Evolutionary conservation across 2,113 vertebrate species (phyloP), one percentile per base, ranked within the genome.

Genomic region (Amblyornis subalaris): DNA sequence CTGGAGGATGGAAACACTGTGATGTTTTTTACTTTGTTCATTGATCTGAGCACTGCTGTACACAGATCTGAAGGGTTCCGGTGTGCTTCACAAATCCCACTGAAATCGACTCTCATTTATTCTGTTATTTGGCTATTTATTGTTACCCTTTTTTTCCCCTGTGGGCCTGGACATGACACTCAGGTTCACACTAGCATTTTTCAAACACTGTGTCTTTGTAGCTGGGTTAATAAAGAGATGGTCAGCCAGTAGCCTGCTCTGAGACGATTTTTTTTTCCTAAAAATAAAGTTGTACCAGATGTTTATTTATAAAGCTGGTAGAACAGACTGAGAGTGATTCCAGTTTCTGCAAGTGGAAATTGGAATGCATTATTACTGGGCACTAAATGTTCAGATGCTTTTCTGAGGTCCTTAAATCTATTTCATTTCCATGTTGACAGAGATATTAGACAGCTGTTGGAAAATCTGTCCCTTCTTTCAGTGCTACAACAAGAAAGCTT

Each of bases 361-460:
- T 96, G 92, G 94, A 98, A 97, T 96, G 97, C 96, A 97, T 97
- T 97, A 97, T 97, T 97, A 96, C 95, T 72, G 95, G 97, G 95
- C 95, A 96, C 95, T 97, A 97, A 98, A 97, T 82, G 96, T 95
- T 95, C 29, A 0, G 86, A 92, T 97, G 95, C 71, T 97, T 97
- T 98, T 92, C 95, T 14, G 72, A 97, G 94, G 92, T 97, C 97
- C 96, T 97, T 97, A 97, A 97, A 98, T 97, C 97, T 98, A 97
- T 98, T 98, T 98, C 95, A 97, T 98, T 97, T 98, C 97, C 97
- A 90, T 95, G 96, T 97, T 97, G 97, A 98, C 97, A 97, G 97
- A 98, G 97, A 97, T 97, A 97, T 97, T 97, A 97, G 96, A 96
- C 97, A 98, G 97, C 97, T 98, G 97, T 96, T 98, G 93, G 96